Percentiles rank a stretch among this genome's conserved stretches.
phyloP scores from a whole-genome alignment of 2,797 vertebrate genomes.

The Spinus pinus region DNA sequence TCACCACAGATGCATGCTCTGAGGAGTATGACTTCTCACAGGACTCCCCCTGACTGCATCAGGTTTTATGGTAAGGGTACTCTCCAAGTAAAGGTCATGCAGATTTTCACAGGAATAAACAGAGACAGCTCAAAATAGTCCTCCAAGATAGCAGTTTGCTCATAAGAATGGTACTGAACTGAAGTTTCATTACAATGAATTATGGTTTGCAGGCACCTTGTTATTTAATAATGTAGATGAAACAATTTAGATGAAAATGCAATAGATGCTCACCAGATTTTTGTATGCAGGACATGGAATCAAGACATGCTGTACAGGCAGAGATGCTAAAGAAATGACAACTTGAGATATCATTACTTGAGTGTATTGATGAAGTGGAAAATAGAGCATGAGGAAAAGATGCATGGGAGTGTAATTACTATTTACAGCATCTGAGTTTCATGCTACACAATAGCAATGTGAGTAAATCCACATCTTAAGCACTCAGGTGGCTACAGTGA shows the following conservation, averaged over 20 bases:
- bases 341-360: background rate
- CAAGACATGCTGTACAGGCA: background rate
- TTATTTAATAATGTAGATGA: background rate
- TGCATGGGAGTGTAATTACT: background rate
- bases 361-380: constrained; percentile 8
- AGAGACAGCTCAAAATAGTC: background rate
- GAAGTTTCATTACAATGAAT: background rate
- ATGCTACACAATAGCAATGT: background rate
- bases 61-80: background rate
- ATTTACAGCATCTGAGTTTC: background rate
- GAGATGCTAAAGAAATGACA: background rate
- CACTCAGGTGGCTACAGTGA: background rate
- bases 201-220: background rate
- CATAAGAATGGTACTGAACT: background rate
- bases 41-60: background rate
- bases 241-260: background rate
- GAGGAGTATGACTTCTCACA: background rate
- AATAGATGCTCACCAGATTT: background rate
- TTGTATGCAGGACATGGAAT: background rate
- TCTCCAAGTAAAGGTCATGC: background rate
- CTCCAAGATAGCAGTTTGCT: background rate
- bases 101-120: background rate
- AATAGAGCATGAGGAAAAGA: background rate
- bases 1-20: background rate
- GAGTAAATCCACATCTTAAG: constrained; percentile 3